Conservation (phyloP, 2,113 vertebrate species). For the Barbus barbus region DNA sequence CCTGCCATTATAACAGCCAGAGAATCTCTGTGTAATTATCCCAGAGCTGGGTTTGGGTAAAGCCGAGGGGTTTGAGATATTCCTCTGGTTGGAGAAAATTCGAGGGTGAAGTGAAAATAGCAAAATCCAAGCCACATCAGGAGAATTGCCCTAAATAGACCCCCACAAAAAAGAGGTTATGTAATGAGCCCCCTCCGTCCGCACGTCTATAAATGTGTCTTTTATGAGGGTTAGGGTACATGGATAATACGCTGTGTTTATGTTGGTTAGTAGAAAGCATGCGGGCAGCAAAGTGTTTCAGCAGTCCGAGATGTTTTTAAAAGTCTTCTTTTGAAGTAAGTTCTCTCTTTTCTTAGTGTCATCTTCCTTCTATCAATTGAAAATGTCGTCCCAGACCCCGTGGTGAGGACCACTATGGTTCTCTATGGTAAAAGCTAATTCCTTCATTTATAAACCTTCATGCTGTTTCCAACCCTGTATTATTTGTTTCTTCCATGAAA, state of each 20-base stretch:
- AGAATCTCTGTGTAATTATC: slow-evolving; percentile 37
- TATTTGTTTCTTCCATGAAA: background rate
- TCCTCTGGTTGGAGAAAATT: slow-evolving; percentile 54
- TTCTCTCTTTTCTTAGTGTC: background rate
- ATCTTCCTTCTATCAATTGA: background rate
- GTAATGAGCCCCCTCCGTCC: slow-evolving; percentile 48
- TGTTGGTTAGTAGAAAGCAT: background rate
- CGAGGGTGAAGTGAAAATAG: slow-evolving; percentile 55
- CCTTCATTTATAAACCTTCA: background rate
- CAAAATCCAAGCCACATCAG: slow-evolving; percentile 54
- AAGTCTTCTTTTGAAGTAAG: background rate
- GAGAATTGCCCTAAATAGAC: no score
- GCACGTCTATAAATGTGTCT: slow-evolving; percentile 39
- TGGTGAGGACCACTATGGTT: background rate
- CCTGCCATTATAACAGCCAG: slow-evolving; percentile 45
- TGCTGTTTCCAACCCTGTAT: background rate
- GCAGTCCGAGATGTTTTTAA: no score
- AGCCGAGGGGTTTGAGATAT: slow-evolving; percentile 51
- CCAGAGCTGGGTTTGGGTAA: slow-evolving; percentile 37
- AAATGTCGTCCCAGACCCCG: background rate
- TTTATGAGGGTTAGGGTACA: slow-evolving; percentile 52
- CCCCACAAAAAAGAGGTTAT: slow-evolving; percentile 54
- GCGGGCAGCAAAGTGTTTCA: slow-evolving; percentile 1
- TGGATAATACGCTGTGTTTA: background rate
- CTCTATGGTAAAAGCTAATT: background rate